Conservation (phyloP, 2,888 invertebrate species). For the Apotomis betuletana region DNA sequence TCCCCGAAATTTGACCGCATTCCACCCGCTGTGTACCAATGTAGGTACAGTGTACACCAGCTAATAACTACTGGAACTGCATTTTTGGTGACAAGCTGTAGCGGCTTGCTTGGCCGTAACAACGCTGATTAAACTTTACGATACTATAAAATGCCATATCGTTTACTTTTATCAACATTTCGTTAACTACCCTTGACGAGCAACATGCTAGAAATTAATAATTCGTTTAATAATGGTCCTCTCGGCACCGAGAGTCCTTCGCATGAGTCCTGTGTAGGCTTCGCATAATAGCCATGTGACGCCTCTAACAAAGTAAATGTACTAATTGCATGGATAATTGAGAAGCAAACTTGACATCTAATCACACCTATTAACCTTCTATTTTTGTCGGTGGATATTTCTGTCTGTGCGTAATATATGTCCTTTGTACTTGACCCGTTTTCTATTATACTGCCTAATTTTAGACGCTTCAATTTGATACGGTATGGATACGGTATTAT, state of each 20-base stretch:
- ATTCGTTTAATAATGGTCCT: no score
- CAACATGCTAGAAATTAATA: no score
- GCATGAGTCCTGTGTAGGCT: background rate
- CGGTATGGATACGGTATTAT: background rate
- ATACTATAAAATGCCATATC: constrained; percentile 1
- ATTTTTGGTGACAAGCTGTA: background rate
- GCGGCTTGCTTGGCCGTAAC: background rate
- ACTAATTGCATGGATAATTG: background rate
- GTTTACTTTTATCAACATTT: constrained; percentile 8
- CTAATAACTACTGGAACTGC: background rate
- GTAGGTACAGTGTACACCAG: no score
- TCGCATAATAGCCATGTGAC: constrained; percentile 14
- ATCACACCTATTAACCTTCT: constrained; percentile 19
- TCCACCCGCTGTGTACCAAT: no score
- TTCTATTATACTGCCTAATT: constrained; percentile 25
- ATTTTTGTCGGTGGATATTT: constrained; percentile 4
- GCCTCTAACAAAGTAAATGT: constrained; percentile 1
- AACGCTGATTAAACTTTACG: constrained; percentile 3
- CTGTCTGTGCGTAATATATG: constrained; percentile 15
- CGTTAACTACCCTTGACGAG: background rate
- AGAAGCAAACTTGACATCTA: constrained; percentile 10
- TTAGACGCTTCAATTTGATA: constrained; percentile 14
- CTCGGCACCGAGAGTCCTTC: constrained; percentile 4
- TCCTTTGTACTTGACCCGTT: constrained; percentile 21
- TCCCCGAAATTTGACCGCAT: no score